Evolutionary conservation across 2,113 vertebrate genomes (phyloP).

Genomic region (Phyllostomus discolor): DNA sequence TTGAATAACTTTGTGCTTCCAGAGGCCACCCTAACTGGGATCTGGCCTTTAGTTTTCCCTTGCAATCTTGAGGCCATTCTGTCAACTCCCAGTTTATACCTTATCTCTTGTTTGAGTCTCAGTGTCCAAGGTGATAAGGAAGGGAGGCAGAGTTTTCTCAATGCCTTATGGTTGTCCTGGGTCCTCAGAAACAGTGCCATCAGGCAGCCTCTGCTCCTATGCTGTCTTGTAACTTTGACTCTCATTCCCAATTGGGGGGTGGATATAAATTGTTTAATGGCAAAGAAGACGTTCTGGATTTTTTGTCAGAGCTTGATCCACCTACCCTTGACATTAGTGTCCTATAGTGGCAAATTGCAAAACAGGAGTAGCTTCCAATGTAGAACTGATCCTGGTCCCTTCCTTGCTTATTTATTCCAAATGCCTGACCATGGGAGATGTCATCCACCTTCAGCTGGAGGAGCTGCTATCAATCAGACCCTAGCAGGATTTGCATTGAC

Average conservation of each 20-base stretch:
- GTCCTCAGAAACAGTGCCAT: accelerated
- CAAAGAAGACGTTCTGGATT: background rate
- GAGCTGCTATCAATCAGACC: too few relatives aligned
- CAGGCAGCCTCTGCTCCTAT: background rate
- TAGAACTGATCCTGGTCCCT: background rate
- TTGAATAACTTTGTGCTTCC: background rate
- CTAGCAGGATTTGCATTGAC: background rate
- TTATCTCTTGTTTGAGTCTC: background rate
- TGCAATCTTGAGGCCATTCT: background rate
- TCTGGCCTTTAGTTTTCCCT: background rate
- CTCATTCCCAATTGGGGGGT: background rate
- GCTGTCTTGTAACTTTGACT: background rate
- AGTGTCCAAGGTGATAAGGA: background rate
- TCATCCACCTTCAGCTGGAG: background rate
- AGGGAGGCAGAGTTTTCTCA: background rate
- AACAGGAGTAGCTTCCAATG: background rate
- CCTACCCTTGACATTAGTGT: background rate
- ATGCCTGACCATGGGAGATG: background rate
- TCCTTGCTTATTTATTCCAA: background rate
- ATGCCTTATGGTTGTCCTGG: background rate
- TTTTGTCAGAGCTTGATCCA: background rate
- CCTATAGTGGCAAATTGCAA: background rate
- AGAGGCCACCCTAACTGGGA: too few relatives aligned
- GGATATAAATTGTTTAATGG: background rate
- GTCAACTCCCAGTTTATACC: background rate